These are phyloP conservation scores for Helobdella robusta DNA, from an alignment of 2,888 invertebrate species.

Conservation along the genomic window DNA sequence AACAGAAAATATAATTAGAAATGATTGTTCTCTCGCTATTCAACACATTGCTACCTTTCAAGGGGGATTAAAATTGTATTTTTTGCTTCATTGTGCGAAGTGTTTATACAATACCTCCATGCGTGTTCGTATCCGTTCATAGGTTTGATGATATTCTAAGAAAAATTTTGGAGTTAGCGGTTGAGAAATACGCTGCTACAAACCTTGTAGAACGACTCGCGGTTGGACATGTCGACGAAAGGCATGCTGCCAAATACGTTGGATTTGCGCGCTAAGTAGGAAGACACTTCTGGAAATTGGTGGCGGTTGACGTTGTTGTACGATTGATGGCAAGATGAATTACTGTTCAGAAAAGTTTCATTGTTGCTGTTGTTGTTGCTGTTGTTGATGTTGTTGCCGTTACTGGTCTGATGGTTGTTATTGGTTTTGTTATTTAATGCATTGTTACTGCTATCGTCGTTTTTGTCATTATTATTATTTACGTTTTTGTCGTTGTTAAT, in stretches of 20 bases:
- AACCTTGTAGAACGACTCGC: constrained; percentile 23
- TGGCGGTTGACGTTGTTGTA: not conserved
- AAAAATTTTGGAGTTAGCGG: constrained; percentile 1
- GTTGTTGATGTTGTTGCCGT: not conserved
- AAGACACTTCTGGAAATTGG: constrained; percentile 18
- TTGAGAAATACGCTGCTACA: constrained; percentile 21
- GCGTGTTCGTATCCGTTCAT: too few relatives aligned
- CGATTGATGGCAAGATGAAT: not conserved
- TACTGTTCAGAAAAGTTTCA: too few relatives aligned
- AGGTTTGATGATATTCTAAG: not conserved
- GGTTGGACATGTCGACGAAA: constrained; percentile 22
- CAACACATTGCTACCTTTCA: too few relatives aligned
- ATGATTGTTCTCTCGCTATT: too few relatives aligned
- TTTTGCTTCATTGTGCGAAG: too few relatives aligned
- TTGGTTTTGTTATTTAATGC: too few relatives aligned
- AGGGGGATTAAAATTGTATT: too few relatives aligned
- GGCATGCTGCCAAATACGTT: constrained; percentile 19
- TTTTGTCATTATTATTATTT: too few relatives aligned
- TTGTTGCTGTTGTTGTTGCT: constrained; percentile 12
- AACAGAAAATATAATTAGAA: too few relatives aligned
- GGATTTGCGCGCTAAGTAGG: constrained; percentile 12
- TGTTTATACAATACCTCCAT: too few relatives aligned
- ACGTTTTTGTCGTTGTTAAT: too few relatives aligned
- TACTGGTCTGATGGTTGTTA: not conserved
- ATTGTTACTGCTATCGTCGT: too few relatives aligned